These are phyloP conservation scores for Orycteropus afer DNA, from an alignment of 2,113 vertebrate genomes.

Conservation along the genomic window DNA sequence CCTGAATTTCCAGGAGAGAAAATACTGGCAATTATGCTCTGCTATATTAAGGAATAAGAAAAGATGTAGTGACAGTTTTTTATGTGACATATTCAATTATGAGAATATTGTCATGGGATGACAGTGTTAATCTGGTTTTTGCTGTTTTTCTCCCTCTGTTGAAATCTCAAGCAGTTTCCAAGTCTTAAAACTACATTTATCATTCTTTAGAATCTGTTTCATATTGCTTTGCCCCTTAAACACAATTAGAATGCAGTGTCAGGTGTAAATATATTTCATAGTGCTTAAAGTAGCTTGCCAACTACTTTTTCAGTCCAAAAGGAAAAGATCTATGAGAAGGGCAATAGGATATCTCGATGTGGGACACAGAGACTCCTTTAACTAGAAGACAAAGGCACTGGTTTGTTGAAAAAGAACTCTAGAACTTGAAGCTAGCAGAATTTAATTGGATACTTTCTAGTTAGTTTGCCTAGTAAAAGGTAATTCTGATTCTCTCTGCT, in stretches of 20 bases:
- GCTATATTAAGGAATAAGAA: background rate
- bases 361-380: constrained; percentile 10
- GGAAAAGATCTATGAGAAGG: constrained; percentile 35
- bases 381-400: constrained; percentile 14
- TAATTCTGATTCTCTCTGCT: background rate
- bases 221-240: background rate
- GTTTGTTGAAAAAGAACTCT: background rate
- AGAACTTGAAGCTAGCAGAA: background rate
- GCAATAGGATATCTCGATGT: background rate
- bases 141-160: background rate
- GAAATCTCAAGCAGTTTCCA: background rate
- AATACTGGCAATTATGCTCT: background rate
- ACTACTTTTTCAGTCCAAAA: constrained; percentile 36
- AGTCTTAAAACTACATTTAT: background rate
- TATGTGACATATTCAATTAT: background rate
- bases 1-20: background rate
- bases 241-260: background rate
- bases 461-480: constrained; percentile 21
- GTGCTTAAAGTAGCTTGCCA: constrained; percentile 32
- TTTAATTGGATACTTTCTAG: background rate
- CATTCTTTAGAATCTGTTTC: constrained; percentile 29
- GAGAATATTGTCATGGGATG: background rate
- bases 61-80: background rate
- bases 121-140: background rate
- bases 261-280: constrained; percentile 24